Percentiles rank a stretch among this genome's conserved stretches.
Conservation (phyloP, 2,797 vertebrate species). For the Leptoclinus maculatus region DNA sequence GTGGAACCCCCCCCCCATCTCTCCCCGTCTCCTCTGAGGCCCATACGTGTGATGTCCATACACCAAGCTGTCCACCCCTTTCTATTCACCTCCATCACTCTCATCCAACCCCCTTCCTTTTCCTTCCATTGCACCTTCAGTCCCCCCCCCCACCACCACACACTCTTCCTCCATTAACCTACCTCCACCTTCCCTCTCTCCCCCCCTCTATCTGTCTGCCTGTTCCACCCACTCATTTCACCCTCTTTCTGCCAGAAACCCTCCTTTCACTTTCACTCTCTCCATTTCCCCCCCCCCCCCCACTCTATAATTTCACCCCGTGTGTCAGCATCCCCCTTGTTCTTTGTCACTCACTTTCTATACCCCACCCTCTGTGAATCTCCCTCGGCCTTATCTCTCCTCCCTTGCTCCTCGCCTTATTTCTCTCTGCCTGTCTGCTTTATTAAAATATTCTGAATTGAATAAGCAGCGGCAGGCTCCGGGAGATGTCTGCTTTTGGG, state of each 20-base stretch:
- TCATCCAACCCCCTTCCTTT: slow-evolving; percentile 66
- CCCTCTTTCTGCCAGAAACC: slow-evolving; percentile 79
- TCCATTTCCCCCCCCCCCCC: slow-evolving; percentile 73
- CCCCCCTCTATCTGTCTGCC: slow-evolving; percentile 59
- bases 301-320: slow-evolving; percentile 79
- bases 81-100: slow-evolving; percentile 76
- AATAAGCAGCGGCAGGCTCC: slow-evolving; percentile 75
- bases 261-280: slow-evolving; percentile 74
- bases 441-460: slow-evolving; percentile 82
- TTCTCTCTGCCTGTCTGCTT: slow-evolving; percentile 77
- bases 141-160: slow-evolving; percentile 16
- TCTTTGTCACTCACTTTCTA: slow-evolving; percentile 79
- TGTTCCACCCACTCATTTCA: slow-evolving; percentile 79
- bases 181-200: slow-evolving; percentile 73
- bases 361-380: slow-evolving; percentile 68
- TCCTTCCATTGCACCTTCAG: slow-evolving; percentile 64
- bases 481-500: slow-evolving; percentile 61
- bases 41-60: slow-evolving; percentile 71
- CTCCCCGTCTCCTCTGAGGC: slow-evolving; percentile 47
- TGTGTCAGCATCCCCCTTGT: slow-evolving; percentile 81
- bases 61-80: slow-evolving; percentile 79
- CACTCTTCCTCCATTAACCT: slow-evolving; percentile 76
- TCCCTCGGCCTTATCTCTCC: slow-evolving; percentile 71
- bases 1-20: slow-evolving; percentile 35
- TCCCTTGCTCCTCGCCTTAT: slow-evolving; percentile 63